A percentile compares a stretch with the other conserved stretches of the same genome.
Conservation (phyloP, 2,113 vertebrate species). For the Petromus typicus region DNA sequence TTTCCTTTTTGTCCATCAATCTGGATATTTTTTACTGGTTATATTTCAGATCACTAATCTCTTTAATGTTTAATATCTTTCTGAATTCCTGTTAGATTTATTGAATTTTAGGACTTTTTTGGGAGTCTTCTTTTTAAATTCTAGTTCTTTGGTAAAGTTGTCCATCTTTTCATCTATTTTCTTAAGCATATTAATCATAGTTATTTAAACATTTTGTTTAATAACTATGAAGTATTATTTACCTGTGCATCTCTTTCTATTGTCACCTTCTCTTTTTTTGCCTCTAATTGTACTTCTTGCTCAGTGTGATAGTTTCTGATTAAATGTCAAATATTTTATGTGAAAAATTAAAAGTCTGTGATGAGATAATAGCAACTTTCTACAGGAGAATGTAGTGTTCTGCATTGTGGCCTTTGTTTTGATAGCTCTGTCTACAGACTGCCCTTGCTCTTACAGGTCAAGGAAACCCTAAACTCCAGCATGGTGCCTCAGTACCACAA, state of each 20-base stretch:
- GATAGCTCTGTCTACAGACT: background rate
- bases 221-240: background rate
- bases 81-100: background rate
- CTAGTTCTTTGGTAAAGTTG: background rate
- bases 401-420: background rate
- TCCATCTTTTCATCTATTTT: background rate
- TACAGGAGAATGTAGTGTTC: background rate
- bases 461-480: background rate
- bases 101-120: slow-evolving; percentile 35
- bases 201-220: background rate
- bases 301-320: background rate
- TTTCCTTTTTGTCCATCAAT: background rate
- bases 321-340: background rate
- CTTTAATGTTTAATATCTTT: slow-evolving; percentile 7
- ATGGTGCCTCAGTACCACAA: background rate
- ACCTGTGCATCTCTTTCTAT: background rate
- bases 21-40: slow-evolving; percentile 6
- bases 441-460: background rate
- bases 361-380: background rate
- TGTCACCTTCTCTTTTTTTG: slow-evolving; percentile 21
- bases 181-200: background rate
- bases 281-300: background rate
- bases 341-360: slow-evolving; percentile 39
- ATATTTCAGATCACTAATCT: background rate
- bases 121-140: slow-evolving; percentile 16